phyloP scores from a whole-genome alignment of 2,113 vertebrate genomes.

The Oophaga pumilio region DNA sequence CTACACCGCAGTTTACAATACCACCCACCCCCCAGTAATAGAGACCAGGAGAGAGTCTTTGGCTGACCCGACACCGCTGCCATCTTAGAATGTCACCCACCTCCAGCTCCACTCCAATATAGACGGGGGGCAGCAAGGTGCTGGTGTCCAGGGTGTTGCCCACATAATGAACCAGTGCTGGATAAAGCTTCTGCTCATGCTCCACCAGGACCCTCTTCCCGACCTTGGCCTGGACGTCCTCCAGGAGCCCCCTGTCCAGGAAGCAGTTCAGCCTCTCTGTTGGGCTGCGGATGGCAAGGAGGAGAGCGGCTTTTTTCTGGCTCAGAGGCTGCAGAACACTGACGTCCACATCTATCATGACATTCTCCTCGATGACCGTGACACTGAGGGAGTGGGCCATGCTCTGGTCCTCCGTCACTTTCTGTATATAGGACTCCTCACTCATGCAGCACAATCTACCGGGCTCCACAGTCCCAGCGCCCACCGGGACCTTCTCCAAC shows the following conservation, averaged over 20 bases:
- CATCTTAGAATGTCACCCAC: conserved; percentile 61
- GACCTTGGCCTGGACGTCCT: conserved; percentile 58
- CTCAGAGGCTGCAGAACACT: conserved; percentile 61
- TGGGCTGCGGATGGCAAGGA: conserved; percentile 65
- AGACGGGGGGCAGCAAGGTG: conserved; percentile 57
- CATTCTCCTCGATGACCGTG: rapidly evolving
- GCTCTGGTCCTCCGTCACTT: rapidly evolving
- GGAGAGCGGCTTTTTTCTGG: conserved; percentile 60
- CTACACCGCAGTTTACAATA: too few relatives aligned
- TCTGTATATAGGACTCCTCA: conserved; percentile 37
- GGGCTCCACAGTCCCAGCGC: conserved; percentile 18
- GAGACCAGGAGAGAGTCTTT: too few relatives aligned
- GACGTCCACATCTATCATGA: rapidly evolving
- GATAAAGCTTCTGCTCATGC: conserved; percentile 57
- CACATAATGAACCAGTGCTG: conserved; percentile 73
- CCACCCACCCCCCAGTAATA: too few relatives aligned
- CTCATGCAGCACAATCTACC: conserved; percentile 71
- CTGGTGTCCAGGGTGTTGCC: conserved; percentile 61
- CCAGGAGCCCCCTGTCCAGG: conserved; percentile 61
- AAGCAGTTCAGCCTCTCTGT: conserved; percentile 69
- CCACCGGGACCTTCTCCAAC: conserved; percentile 50
- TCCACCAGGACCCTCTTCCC: conserved; percentile 67
- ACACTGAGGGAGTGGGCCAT: conserved; percentile 62
- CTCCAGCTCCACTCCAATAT: conserved; percentile 82
- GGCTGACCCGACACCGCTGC: neutral